phyloP scores from a whole-genome alignment of 2,113 vertebrate species.

The Uria lomvia region DNA sequence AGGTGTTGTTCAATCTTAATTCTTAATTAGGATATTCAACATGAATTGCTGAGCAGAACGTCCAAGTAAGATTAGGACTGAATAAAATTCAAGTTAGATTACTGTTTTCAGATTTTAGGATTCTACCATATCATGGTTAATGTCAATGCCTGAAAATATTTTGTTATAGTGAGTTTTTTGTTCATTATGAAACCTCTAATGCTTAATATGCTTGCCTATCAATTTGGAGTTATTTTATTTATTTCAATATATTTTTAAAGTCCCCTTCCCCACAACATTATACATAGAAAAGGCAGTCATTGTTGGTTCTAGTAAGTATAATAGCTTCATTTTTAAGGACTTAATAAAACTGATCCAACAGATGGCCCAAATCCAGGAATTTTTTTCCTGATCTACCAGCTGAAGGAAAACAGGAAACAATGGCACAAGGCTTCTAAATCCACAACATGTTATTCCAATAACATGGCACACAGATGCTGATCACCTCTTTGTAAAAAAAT shows the following conservation, averaged over 20 bases:
- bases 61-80: background rate
- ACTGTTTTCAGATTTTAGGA: background rate
- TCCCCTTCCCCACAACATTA: background rate
- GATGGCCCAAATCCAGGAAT: background rate
- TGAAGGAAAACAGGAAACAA: background rate
- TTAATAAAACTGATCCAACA: background rate
- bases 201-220: background rate
- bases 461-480: background rate
- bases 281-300: background rate
- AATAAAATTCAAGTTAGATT: background rate
- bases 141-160: background rate
- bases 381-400: background rate
- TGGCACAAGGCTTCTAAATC: background rate
- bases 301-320: background rate
- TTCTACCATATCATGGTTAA: background rate
- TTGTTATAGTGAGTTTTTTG: background rate
- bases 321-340: background rate
- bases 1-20: background rate
- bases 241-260: background rate
- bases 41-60: background rate
- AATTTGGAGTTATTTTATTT: background rate
- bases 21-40: background rate
- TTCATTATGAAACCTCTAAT: background rate
- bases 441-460: background rate
- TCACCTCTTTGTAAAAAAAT: background rate